Percentiles rank a stretch among this genome's conserved stretches.
Conservation (phyloP, 64 coral and sea anemone genomes). For the Cladopsammia gracilis region DNA sequence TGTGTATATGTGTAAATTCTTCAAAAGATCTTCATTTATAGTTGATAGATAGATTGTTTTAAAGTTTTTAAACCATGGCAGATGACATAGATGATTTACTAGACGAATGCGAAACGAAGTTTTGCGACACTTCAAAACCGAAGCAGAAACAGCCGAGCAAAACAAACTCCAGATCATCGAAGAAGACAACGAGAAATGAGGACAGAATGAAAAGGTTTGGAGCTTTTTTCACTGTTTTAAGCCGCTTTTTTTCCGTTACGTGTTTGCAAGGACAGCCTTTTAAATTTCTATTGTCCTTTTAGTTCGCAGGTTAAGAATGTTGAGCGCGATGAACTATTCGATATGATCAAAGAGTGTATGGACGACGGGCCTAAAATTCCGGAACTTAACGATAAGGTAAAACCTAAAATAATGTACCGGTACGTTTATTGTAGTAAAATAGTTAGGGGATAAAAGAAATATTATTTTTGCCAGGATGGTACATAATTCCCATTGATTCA, state of each 20-base stretch:
- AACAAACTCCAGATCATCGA: slow-evolving; percentile 13
- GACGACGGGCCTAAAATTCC: slow-evolving; percentile 71
- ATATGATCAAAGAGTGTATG: slow-evolving; percentile 91
- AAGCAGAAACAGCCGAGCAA: slow-evolving; percentile 45
- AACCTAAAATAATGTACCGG: neutral
- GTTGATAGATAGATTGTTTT: too few relatives aligned
- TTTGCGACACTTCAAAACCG: slow-evolving; percentile 45
- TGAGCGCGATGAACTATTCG: slow-evolving; percentile 81
- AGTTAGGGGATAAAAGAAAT: neutral
- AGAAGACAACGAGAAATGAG: neutral
- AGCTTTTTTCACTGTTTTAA: neutral
- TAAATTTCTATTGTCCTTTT: neutral
- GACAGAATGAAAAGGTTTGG: slow-evolving; percentile 25
- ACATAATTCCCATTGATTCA: too few relatives aligned
- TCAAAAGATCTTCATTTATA: too few relatives aligned
- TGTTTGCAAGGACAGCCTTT: neutral
- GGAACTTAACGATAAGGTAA: slow-evolving; percentile 3
- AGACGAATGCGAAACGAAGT: slow-evolving; percentile 96
- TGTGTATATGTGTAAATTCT: too few relatives aligned
- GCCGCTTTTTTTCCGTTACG: neutral
- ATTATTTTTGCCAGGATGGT: too few relatives aligned
- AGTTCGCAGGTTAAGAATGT: slow-evolving; percentile 61
- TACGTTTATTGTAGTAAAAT: neutral
- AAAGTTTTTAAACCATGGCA: slow-evolving; percentile 65
- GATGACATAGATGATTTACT: slow-evolving; percentile 97